Evolutionary conservation across 2,888 invertebrate genomes (phyloP), one percentile per base, ranked within the genome.

Genomic region (Ormyrus nitidulus): DNA sequence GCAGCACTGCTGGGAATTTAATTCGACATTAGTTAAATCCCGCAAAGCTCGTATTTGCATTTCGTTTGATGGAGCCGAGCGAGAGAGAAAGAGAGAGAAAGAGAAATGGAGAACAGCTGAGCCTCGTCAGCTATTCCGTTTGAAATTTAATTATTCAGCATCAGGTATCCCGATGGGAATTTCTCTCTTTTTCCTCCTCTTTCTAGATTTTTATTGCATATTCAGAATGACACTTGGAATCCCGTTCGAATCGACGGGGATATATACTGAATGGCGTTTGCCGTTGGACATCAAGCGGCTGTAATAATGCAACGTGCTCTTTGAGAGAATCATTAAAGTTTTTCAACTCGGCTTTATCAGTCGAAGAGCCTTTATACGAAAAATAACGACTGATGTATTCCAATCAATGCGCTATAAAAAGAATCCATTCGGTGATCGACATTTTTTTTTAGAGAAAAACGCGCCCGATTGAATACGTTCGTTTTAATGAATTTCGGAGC

Each of bases 21-120:
- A 88, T 86, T 85, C 83, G 79, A 81, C 80, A 84, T 84, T 84
- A 83, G 87, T 87, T 85, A 86, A 88, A 88, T 83, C 83, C 69
- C 77, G 68, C 72, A 64, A 81, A 77, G 77, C 77, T 79, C 72
- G 75, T 69, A 83, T 83, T 82, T 83, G 81, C 81, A 76, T 81
- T 79, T 81, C 77, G 70, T 81, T 81, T 79, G 79, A 81, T 75
- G 75, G 49, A 73, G 70, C 69, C 34, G 19, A 65, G 53, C 46
- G 66, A 65, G 48, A 34, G 48, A 11, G 53, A 65, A 9, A 49
- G 46, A 68, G 64, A 65, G 6, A 64, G 64, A 73, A 65, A 19
- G 34, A 51, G 74, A 58, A 34, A 48, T 48, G 46, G 77, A 64
- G 9, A 13, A 49, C 34, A 79, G 70, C 58, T 66, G 70, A 75